Evolutionary conservation across 2,113 vertebrate genomes (phyloP), one percentile per base, ranked within the genome.

Genomic region (Carassius gibelio): DNA sequence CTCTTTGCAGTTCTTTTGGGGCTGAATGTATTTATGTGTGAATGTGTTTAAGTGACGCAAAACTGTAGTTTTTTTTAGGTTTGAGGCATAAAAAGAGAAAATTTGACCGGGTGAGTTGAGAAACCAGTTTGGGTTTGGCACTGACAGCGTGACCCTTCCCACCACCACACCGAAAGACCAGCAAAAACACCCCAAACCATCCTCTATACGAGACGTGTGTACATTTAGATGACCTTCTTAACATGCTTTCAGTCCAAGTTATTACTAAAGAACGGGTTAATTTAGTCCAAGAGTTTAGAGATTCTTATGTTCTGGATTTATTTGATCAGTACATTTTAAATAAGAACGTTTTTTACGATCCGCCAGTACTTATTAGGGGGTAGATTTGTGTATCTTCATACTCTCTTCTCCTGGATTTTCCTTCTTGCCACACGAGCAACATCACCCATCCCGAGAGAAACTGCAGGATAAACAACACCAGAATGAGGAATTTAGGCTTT

Each of bases 401-500:
- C 55, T 79, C 74, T 26, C 5, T 30, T 66, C 26, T 30, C 62
- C 26, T 66, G 62, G 62, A 13, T 66, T 6, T 30, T 30, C 26
- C 23, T 14, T 30, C 61, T 62, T 62, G 23, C 23, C 26, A 14
- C 87, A 83, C 4, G 86, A 90, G 17, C 14, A n/a, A 1, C 38
- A 42, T 72, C 17, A 42, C 8, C 69, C 50, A 61, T 86, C 75
- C 77, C 76, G 88, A 88, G 89, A 87, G 78, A 15, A 72, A 23
- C 57, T 68, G 83, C 36, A 21, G 81, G 72, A 88, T 88, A 76
- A 90, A 91, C 91, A 88, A 88, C 90, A 88, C 85, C 19, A 26
- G 82, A 82, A 87, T 87, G 90, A 93, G 90, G 90, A 92, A 92
- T 93, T 91, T 90, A 79, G 82, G 78, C 75, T 55, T 81, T 21